phyloP scores from a whole-genome alignment of 1,140 invertebrate species.

The Zaprionus nigranus region DNA sequence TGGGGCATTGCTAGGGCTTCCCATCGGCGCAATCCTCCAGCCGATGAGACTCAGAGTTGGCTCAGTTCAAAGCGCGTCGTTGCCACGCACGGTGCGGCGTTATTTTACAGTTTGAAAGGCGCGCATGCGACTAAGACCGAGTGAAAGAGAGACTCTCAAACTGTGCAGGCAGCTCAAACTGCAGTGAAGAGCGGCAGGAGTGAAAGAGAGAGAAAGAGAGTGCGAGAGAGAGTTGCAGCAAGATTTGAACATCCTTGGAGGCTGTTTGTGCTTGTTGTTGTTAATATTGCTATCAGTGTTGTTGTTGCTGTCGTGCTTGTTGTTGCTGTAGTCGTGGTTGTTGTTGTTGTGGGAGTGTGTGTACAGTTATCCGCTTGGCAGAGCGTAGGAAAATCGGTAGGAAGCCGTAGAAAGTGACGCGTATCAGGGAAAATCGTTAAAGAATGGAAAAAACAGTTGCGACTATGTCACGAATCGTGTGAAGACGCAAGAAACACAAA shows the following conservation, averaged over 20 bases:
- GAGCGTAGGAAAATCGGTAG: slow-evolving; percentile 29
- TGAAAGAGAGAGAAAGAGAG: slow-evolving; percentile 37
- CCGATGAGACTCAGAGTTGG: background rate
- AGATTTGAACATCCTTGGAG: slow-evolving; percentile 13
- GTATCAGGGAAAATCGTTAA: slow-evolving; percentile 72
- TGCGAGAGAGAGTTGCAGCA: slow-evolving; percentile 1
- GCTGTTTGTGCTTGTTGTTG: slow-evolving; percentile 4
- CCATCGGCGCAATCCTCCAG: slow-evolving; percentile 40
- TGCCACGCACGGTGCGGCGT: slow-evolving; percentile 49
- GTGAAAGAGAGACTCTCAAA: slow-evolving; percentile 16
- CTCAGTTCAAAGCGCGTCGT: slow-evolving; percentile 72
- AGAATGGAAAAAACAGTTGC: slow-evolving; percentile 57
- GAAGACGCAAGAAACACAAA: slow-evolving; percentile 23
- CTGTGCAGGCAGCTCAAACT: slow-evolving; percentile 16
- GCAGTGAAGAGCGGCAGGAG: background rate
- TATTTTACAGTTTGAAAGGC: slow-evolving; percentile 57
- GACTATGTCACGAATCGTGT: slow-evolving; percentile 68
- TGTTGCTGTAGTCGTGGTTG: slow-evolving; percentile 12
- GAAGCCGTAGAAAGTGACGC: slow-evolving; percentile 68
- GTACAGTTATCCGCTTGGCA: slow-evolving; percentile 49
- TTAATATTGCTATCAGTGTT: background rate
- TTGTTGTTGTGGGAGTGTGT: slow-evolving; percentile 26
- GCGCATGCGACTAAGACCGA: slow-evolving; percentile 1
- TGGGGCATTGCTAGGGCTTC: slow-evolving; percentile 2
- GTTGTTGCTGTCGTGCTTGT: background rate